Conservation (phyloP, 2,797 vertebrate genomes). For the Cetoscarus ocellatus region DNA sequence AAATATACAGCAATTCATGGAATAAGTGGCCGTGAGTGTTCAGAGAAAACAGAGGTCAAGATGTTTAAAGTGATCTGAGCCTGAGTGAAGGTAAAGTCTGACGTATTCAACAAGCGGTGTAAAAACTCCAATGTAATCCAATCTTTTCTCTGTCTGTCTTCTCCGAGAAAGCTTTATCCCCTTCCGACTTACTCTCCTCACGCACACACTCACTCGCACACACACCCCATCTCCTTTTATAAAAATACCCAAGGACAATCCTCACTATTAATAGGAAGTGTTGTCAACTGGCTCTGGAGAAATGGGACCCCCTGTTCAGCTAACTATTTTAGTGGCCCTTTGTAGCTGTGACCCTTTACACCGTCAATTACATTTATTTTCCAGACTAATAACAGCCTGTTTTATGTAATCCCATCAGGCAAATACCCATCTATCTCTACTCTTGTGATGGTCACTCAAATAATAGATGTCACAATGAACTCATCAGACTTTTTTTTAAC, state of each 20-base stretch:
- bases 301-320: constrained; percentile 77
- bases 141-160: constrained; percentile 60
- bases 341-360: constrained; percentile 65
- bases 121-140: constrained; percentile 51
- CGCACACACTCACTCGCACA: constrained; percentile 21
- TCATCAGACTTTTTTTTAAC: not conserved
- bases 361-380: constrained; percentile 59
- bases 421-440: not conserved
- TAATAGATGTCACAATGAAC: too few species aligned
- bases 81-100: constrained; percentile 21
- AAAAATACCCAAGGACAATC: constrained; percentile 86
- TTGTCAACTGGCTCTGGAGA: constrained; percentile 81
- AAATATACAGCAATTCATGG: constrained; percentile 42
- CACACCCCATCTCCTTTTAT: constrained; percentile 75
- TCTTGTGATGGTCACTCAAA: not conserved
- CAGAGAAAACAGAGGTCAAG: constrained; percentile 32
- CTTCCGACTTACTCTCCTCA: constrained; percentile 59
- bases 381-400: constrained; percentile 15
- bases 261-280: constrained; percentile 83
- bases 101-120: constrained; percentile 33
- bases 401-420: not conserved
- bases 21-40: constrained; percentile 46
- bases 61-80: constrained; percentile 12
- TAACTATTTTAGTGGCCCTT: constrained; percentile 79
- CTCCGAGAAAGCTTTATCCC: constrained; percentile 74